Evolutionary conservation across 2,797 vertebrate species (phyloP), one percentile per base, ranked within the genome.

Genomic region (Triplophysa bombifrons): DNA sequence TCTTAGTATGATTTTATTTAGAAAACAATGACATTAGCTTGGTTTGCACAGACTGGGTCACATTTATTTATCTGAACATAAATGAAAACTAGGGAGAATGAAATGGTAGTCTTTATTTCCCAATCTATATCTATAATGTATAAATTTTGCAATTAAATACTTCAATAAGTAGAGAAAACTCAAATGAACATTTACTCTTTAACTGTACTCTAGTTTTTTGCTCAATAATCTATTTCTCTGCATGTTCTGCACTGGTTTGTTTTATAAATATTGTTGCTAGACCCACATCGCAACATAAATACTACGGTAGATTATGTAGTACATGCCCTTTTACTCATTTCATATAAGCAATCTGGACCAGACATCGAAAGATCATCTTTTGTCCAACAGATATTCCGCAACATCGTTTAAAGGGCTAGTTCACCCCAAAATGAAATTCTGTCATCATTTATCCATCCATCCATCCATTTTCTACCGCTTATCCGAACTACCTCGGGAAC

Each of bases 241-340:
- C 14, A 61, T 61, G 12, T 27, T 8, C 60, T 63, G 25, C 25
- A 61, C 2, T 1, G 4, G 22, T 67, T 19, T 46, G 22, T 20
- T 30, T n/a, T 30, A 38, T 67, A 67, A 20, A 67, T 56, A 20
- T 46, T 56, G 13, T 61, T 16, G 25, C 27, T 70, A 34, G 38
- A 56, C n/a, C 20, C 20, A 20, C 9, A 56, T 20, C 9, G 22
- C 51, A 78, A 78, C 75, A 76, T 68, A 70, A 77, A 78, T 78
- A 78, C 75, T 78, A 78, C 55, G 41, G 34, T 70, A 70, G 66
- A 44, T 74, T 74, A 64, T 2, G 5, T 34, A 38, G 38, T 46
- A 66, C 66, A 50, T 56, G 67, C 61, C 38, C 11, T 66, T 50
- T 58, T 50, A 25, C 27, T 76, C 61, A 34, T 63, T 55, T 70